Evolutionary conservation across 2,888 invertebrate genomes (phyloP), one percentile per base, ranked within the genome.

Genomic region (Timema podura): DNA sequence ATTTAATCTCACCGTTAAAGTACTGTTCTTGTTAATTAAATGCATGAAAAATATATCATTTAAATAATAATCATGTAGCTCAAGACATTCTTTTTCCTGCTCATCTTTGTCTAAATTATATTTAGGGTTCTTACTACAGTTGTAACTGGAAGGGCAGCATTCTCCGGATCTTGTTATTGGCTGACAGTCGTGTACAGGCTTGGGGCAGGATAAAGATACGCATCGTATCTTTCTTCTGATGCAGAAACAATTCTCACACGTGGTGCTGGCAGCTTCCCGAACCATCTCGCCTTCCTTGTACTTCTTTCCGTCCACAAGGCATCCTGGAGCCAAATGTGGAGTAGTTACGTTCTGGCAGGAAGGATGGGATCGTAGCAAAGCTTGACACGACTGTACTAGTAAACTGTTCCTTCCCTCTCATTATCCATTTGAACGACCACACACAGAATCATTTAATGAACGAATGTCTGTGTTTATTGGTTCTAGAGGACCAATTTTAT

Each of bases 81-180:
- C 30, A 30, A 30, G 30, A 30, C 3, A 30, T 30, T 2, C 30
- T 30, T 30, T 30, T 30, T 3, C 30, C 30, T 30, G 30, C 30
- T 30, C 30, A 30, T 30, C 30, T 30, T 30, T 30, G 30, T 30
- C 30, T 30, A 30, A 30, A 30, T 30, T 1, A 30, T 54, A 71
- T 48, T 61, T 67, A 69, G 69, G 73, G 70, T 75, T 86, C 85
- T 86, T 83, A 85, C 90, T 88, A 79, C 93, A 94, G 76, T 90
- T 89, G 80, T 93, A 94, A 78, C 91, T 91, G 67, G 91, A 89
- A 11, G 94, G 92, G 78, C 94, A 94, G 80, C 94, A 94, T 78
- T 92, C 90, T 2, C 92, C 92, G 54, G 86, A 84, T 67, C 88
- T 88, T 68, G 91, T 86, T 67, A 93, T 86, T 0, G 94, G 93